Base-by-base conservation (phyloP, 2,113 vertebrate genomes). In the Microtus montanus region DNA sequence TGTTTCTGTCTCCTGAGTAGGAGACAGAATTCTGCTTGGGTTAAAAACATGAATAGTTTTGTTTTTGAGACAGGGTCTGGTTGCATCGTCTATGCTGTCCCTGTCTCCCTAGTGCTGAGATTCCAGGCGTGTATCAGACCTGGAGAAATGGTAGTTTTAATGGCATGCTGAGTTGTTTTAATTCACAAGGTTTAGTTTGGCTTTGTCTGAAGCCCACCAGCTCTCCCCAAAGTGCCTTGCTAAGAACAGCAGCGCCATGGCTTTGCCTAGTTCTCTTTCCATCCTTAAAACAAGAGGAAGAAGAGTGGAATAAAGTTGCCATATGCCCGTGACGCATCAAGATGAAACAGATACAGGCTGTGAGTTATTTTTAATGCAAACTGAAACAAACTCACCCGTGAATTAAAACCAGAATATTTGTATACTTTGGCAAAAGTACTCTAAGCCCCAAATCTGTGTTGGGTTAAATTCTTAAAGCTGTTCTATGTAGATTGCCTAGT, bases 381-480 rank as follows among this genome's bases (percentile, higher is more conserved):
- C 47, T 79, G 73, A 63, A 87, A 66, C 47, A 93, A 78, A 11
- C 47, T 82, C 66, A 87, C 54, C 47, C 94, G 80, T 68, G 71
- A 74, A 83, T 94, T 83, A 79, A 93, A 95, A 17, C 7, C 47
- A 77, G 54, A 89, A 35, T 87, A 70, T 70, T 70, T 87, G 84
- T 33, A 79, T 38, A 89, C 71, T 92, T 90, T 49, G 19, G 61
- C 49, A 88, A 87, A 96, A 94, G 90, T 73, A 85, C 33, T 58
- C 38, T 28, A 87, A 86, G 68, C 64, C 24, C 64, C 63, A 3
- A 83, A 79, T 86, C 38, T 83, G 58, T 79, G 38, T 79, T 74
- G 12, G 68, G 35, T 44, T 79, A 92, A 68, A 78, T 79, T 85
- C 91, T 92, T 47, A 93, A 92, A 95, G 93, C 63, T 68, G 52